Base-by-base conservation (phyloP, 2,797 vertebrate genomes). In the Nyctalus aviator region DNA sequence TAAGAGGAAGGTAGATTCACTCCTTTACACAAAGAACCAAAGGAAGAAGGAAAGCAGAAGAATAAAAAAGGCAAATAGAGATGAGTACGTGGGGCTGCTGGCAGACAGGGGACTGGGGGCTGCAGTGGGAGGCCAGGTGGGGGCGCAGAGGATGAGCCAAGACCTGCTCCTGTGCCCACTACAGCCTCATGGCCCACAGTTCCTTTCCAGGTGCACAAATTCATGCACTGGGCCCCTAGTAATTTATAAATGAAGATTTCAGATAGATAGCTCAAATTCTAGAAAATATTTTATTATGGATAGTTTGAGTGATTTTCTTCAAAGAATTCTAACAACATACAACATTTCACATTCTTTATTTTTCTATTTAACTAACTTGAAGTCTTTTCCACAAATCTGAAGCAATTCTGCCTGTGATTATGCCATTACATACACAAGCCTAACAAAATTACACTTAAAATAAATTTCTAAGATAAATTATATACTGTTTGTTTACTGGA, bases 1-100 rank as follows among this genome's bases (percentile, higher is more conserved):
- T 94, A 95, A 95, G 91, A 95, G 3, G 53, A 93, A 69, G 73
- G 46, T 7, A 89, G 30, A 59, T 88, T 94, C 27, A 35, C 23
- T 44, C 83, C 69, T 32, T 82, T 92, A 93, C 69, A 66, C 1
- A 89, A 95, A 96, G 72, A 94, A 48, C 1, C 5, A 53, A 32
- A 1, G n/a, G 88, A 91, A 12, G 59, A 8, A 11, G 53, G 23
- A 41, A 44, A 5, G 78, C 20, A 8, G 41, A 37, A 13, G 64
- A 72, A 77, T 55, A 86, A 95, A 59, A 57, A 15, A 44, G 57
- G 30, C 27, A 95, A 46, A 68, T 30, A 73, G 15, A 92, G 7
- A 53, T 0, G 20, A 83, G 35, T 84, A n/a, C 3, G 59, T 2
- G 2, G 59, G 59, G 59, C 59, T 30, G 59, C 59, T 1, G 0